Percentiles rank a stretch among this genome's conserved stretches.
These are phyloP conservation scores for Holcopasites calliopsidis DNA, from an alignment of 1,140 invertebrate genomes.

Conservation along the genomic window DNA sequence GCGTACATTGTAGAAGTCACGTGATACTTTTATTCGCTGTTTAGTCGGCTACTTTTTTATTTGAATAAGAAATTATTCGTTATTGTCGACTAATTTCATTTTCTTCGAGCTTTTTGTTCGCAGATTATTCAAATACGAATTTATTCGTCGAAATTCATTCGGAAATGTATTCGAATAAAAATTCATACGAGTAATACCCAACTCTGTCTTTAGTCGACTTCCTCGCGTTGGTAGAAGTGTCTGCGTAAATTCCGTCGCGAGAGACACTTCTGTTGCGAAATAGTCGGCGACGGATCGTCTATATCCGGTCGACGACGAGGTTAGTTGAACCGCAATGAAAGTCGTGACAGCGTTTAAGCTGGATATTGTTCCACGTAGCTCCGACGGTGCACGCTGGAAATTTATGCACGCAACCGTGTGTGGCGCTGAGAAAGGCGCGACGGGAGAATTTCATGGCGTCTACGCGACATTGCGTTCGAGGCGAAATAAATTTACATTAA, in stretches of 20 bases:
- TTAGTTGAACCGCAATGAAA: not conserved
- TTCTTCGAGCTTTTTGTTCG: too few species aligned
- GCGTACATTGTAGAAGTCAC: too few species aligned
- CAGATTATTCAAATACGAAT: too few species aligned
- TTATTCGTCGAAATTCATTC: too few species aligned
- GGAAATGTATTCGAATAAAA: too few species aligned
- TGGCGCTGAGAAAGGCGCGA: not conserved
- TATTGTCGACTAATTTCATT: too few species aligned
- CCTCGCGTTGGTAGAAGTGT: not conserved
- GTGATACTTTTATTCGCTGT: too few species aligned
- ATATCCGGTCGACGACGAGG: not conserved
- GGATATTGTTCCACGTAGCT: not conserved
- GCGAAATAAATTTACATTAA: conserved; percentile 23
- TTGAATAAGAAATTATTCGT: too few species aligned
- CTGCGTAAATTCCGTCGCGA: not conserved
- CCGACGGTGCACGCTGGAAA: not conserved
- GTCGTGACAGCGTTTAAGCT: not conserved
- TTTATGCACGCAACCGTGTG: not conserved
- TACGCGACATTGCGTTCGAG: not conserved
- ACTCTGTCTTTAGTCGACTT: not conserved
- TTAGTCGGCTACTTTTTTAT: too few species aligned
- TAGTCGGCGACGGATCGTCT: not conserved
- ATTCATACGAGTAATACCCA: too few species aligned
- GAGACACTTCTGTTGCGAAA: not conserved
- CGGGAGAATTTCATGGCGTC: not conserved